Percentiles rank a stretch among this genome's conserved stretches.
These are phyloP conservation scores for Anisognathus igniventris DNA, from an alignment of 2,797 vertebrate species.

Conservation along the genomic window DNA sequence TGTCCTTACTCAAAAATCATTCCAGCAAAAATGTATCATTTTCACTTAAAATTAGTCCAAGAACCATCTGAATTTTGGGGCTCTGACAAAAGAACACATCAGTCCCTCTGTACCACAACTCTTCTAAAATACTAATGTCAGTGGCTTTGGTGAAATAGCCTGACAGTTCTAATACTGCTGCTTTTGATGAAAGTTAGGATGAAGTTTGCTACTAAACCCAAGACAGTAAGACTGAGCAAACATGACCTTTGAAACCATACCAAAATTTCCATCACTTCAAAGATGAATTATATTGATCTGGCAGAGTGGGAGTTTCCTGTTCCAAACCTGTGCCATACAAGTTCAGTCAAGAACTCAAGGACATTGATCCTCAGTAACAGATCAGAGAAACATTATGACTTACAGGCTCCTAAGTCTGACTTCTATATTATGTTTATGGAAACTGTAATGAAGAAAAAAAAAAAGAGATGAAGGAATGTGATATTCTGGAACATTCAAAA, in stretches of 20 bases:
- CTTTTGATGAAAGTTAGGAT: background rate
- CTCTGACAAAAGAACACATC: background rate
- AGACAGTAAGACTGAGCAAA: background rate
- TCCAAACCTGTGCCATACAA: background rate
- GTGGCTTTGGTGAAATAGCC: background rate
- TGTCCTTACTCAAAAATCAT: background rate
- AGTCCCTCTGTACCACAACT: background rate
- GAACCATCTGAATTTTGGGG: background rate
- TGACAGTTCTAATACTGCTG: background rate
- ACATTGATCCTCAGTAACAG: background rate
- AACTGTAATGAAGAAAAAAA: background rate
- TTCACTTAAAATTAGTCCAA: background rate
- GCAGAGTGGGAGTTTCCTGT: background rate
- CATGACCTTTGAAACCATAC: background rate
- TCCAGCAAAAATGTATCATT: background rate
- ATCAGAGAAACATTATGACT: background rate
- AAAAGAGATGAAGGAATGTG: background rate
- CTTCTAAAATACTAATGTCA: background rate
- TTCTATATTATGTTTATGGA: background rate
- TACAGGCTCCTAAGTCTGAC: background rate
- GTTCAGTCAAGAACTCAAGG: background rate
- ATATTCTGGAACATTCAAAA: background rate
- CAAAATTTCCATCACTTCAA: background rate
- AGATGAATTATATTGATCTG: background rate
- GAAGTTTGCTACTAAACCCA: background rate